A percentile compares a stretch with the other conserved stretches of the same genome.
phyloP scores from a whole-genome alignment of 2,888 invertebrate genomes.

The Eilema caniola region DNA sequence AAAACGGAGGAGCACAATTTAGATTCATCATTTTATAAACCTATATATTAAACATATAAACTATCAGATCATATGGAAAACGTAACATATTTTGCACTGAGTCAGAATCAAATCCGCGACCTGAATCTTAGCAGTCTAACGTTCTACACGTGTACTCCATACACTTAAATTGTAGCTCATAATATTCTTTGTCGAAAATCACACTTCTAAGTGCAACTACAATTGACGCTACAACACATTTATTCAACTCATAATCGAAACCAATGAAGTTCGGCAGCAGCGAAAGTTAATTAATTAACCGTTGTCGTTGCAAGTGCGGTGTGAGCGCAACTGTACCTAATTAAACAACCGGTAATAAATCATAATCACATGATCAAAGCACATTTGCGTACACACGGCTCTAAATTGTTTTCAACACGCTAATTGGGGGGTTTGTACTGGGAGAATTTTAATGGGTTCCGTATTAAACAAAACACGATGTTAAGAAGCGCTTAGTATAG shows the following conservation, averaged over 20 bases:
- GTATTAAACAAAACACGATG: conserved; percentile 19
- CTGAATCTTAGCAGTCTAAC: neutral
- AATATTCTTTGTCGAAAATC: neutral
- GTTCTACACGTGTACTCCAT: neutral
- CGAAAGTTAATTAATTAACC: conserved; percentile 44
- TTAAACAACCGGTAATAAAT: conserved; percentile 50
- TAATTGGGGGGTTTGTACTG: conserved; percentile 49
- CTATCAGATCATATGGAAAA: neutral
- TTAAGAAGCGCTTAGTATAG: too few species aligned
- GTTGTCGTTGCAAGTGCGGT: conserved; percentile 37
- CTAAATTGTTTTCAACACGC: conserved; percentile 60
- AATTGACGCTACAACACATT: neutral
- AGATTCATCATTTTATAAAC: too few species aligned
- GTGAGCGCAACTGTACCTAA: conserved; percentile 45
- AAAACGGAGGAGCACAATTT: too few species aligned
- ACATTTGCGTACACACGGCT: conserved; percentile 52
- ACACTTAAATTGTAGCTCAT: neutral
- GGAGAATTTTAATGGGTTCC: conserved; percentile 41
- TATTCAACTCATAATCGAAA: conserved; percentile 1
- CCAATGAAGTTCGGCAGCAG: conserved; percentile 10
- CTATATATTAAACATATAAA: too few species aligned
- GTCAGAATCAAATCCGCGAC: neutral
- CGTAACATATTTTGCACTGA: neutral
- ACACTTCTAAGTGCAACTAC: neutral
- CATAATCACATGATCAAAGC: conserved; percentile 54